Evolutionary conservation across 2,888 invertebrate species (phyloP).

Genomic region (Anthophora plumipes): DNA sequence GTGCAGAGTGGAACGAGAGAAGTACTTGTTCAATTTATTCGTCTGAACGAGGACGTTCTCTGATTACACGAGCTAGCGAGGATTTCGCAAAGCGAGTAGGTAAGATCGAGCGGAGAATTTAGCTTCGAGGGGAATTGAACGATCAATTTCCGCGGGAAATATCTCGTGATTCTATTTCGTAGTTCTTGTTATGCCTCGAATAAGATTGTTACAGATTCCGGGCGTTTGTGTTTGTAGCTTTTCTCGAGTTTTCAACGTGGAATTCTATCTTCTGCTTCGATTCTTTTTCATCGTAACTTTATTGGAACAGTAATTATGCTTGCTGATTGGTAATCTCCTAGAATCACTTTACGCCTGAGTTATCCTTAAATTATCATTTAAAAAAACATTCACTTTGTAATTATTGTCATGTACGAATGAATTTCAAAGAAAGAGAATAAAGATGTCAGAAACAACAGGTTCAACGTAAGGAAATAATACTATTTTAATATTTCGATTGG

Average conservation of each 20-base stretch:
- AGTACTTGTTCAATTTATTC: constrained; percentile 42
- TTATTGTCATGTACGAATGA: too few species aligned
- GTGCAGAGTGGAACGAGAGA: not conserved
- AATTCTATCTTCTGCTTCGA: not conserved
- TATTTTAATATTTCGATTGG: not conserved
- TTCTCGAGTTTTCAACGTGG: too few species aligned
- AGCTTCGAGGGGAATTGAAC: constrained; percentile 33
- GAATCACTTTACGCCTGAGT: too few species aligned
- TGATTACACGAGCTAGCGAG: constrained; percentile 31
- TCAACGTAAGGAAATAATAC: not conserved
- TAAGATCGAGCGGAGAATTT: constrained; percentile 24
- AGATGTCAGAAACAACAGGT: too few species aligned
- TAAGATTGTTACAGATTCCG: constrained; percentile 11
- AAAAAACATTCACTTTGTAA: too few species aligned
- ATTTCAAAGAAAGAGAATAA: too few species aligned
- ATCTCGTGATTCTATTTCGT: constrained; percentile 1
- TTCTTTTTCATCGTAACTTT: too few species aligned
- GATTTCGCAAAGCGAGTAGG: constrained; percentile 27
- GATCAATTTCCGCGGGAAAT: constrained; percentile 22
- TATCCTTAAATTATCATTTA: too few species aligned
- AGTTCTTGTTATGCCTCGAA: not conserved
- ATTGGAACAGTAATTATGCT: too few species aligned
- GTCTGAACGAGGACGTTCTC: constrained; percentile 20
- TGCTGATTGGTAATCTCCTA: too few species aligned
- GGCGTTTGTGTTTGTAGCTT: not conserved